phyloP scores from a whole-genome alignment of 1,140 invertebrate genomes.

The Scylla paramamosain region DNA sequence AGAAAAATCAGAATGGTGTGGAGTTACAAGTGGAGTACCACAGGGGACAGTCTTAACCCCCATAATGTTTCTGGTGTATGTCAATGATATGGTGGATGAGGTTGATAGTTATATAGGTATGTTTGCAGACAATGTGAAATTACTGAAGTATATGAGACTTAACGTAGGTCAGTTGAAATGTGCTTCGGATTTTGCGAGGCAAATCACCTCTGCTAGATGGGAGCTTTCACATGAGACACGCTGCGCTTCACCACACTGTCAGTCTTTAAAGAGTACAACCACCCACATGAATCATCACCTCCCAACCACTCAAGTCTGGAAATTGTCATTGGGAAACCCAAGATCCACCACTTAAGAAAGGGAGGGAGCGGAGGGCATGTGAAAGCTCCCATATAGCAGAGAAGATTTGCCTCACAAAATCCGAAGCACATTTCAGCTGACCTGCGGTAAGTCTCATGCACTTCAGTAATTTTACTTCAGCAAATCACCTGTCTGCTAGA shows the following conservation, averaged over 20 bases:
- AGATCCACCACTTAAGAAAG: background rate
- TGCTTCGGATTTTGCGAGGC: slow-evolving; percentile 16
- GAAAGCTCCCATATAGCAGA: slow-evolving; percentile 31
- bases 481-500: background rate
- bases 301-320: too few relatives aligned
- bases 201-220: slow-evolving; percentile 51
- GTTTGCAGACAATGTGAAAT: too few relatives aligned
- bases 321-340: background rate
- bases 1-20: too few relatives aligned
- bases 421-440: too few relatives aligned
- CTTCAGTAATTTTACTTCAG: background rate
- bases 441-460: background rate
- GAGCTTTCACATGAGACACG: slow-evolving; percentile 58
- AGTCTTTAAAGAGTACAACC: slow-evolving; percentile 43
- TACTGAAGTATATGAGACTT: too few relatives aligned
- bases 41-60: too few relatives aligned
- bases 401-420: background rate
- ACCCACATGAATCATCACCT: slow-evolving; percentile 26
- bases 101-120: too few relatives aligned
- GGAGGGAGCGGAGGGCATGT: slow-evolving; percentile 41
- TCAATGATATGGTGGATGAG: too few relatives aligned
- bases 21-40: too few relatives aligned
- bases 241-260: background rate
- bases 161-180: background rate
- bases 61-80: too few relatives aligned